Conservation (phyloP, 2,888 invertebrate genomes). For the Saturnia pavonia region DNA sequence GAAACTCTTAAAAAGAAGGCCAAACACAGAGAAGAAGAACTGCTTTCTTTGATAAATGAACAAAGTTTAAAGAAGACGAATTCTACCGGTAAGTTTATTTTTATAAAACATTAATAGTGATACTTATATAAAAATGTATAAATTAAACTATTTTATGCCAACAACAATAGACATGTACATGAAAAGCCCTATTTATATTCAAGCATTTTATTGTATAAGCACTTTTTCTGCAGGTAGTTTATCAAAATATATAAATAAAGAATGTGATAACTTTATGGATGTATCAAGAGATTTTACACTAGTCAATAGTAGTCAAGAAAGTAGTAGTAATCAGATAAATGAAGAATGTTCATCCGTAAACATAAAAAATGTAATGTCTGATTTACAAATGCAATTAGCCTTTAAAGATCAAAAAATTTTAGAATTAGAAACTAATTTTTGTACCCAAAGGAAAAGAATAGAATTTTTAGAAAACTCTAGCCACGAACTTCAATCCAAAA, state of each 20-base stretch:
- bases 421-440: slow-evolving; percentile 55
- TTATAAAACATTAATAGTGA: neutral
- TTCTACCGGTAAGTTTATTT: slow-evolving; percentile 43
- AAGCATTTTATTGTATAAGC: neutral
- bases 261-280: slow-evolving; percentile 53
- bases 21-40: slow-evolving; percentile 79
- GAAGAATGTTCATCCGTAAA: slow-evolving; percentile 37
- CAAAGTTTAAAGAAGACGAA: slow-evolving; percentile 42
- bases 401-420: slow-evolving; percentile 49
- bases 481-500: slow-evolving; percentile 45
- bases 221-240: neutral
- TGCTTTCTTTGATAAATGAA: slow-evolving; percentile 73
- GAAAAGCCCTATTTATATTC: neutral
- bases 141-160: too few relatives aligned
- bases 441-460: slow-evolving; percentile 51
- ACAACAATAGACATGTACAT: neutral
- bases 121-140: too few relatives aligned
- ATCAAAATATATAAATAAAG: slow-evolving; percentile 38
- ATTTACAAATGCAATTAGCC: slow-evolving; percentile 50
- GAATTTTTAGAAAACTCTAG: slow-evolving; percentile 52
- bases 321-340: slow-evolving; percentile 43
- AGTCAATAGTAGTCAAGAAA: slow-evolving; percentile 61
- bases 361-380: slow-evolving; percentile 40
- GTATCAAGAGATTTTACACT: slow-evolving; percentile 62
- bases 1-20: slow-evolving; percentile 76